Base-by-base conservation (phyloP, 1,140 invertebrate genomes). In the Cepaea nemoralis region DNA sequence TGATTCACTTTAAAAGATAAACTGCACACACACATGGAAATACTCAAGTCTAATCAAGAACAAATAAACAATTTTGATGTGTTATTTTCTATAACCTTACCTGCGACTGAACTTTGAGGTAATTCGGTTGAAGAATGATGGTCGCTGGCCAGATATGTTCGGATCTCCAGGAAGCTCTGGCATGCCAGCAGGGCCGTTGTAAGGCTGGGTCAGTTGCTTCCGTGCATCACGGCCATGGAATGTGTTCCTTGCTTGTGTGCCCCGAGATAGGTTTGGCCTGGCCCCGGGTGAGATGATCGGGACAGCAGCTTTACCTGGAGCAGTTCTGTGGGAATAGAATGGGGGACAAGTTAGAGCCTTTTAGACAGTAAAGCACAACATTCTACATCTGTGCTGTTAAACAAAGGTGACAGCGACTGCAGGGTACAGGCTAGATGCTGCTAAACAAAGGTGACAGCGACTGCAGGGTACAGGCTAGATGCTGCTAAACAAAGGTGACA, bases 21-120 rank as follows among this genome's bases (percentile, higher is more conserved):
- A n/a, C n/a, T n/a, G n/a, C n/a, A n/a, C n/a, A n/a, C n/a, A n/a
- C n/a, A n/a, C n/a, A n/a, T n/a, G n/a, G n/a, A n/a, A n/a, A n/a
- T n/a, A n/a, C n/a, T n/a, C n/a, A n/a, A n/a, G n/a, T n/a, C n/a
- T n/a, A n/a, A n/a, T n/a, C n/a, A n/a, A n/a, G n/a, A n/a, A n/a
- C n/a, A n/a, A n/a, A n/a, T n/a, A n/a, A n/a, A n/a, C n/a, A n/a
- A n/a, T n/a, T n/a, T n/a, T n/a, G 19, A 48, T 48, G 45, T 8
- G 19, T 14, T 22, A 55, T 55, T 55, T 55, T 22, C 12, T 55
- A 55, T 31, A 10, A 12, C 86, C 92, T 89, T 90, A 94, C 97
- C 97, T 96, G 94, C 98, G 97, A 91, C 96, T 97, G 93, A 99
- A 99, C 93, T 97, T 95, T 88, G 97, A 98, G 83, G 97, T 98